Conservation (phyloP, 2,113 vertebrate species). For the Tonatia bakeri region DNA sequence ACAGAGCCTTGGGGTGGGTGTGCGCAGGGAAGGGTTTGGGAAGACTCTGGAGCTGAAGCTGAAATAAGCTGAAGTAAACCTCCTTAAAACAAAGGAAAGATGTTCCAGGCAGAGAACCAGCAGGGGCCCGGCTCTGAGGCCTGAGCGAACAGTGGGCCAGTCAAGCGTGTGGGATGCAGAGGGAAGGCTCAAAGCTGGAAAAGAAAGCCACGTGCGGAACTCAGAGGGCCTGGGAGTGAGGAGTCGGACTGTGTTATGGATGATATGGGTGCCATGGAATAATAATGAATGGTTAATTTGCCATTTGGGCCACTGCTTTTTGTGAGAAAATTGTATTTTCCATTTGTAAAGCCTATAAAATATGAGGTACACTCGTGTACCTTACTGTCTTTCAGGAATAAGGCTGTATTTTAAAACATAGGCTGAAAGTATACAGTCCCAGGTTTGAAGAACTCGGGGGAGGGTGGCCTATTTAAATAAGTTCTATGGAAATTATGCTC, state of each 20-base stretch:
- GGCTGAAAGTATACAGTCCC: not conserved
- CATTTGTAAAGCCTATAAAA: not conserved
- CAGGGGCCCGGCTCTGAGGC: not conserved
- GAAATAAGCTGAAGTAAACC: too few relatives aligned
- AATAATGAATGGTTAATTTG: not conserved
- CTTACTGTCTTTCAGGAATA: not conserved
- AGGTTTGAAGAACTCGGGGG: not conserved
- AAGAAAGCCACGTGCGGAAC: fast-evolving
- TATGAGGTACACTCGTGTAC: not conserved
- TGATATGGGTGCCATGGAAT: not conserved
- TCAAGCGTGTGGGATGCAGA: fast-evolving
- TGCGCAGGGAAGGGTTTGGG: not conserved
- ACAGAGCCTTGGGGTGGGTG: not conserved
- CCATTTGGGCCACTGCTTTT: not conserved
- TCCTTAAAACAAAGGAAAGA: not conserved
- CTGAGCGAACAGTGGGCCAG: fast-evolving
- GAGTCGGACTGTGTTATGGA: not conserved
- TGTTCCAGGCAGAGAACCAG: not conserved
- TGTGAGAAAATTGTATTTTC: constrained; percentile 34
- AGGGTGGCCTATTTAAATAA: constrained; percentile 26
- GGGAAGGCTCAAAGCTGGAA: fast-evolving
- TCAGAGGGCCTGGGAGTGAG: not conserved
- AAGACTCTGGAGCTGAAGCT: not conserved
- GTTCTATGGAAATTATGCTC: not conserved
- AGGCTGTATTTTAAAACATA: not conserved